Conservation (phyloP, 2,797 vertebrate genomes). For the Danio albolineatus region DNA sequence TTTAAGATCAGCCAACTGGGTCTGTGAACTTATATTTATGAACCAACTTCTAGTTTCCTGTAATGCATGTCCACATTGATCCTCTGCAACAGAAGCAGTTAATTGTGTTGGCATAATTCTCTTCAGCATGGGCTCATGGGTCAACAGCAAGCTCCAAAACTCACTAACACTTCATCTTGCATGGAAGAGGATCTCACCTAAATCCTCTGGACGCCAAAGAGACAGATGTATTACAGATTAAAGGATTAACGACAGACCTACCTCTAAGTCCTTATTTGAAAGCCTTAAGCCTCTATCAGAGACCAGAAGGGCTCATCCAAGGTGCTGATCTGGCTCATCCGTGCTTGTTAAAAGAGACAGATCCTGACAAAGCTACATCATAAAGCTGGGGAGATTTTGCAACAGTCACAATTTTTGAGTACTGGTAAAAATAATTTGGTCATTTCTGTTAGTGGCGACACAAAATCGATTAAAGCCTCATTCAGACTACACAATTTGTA, state of each 20-base stretch:
- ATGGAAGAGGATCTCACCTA: slow-evolving; percentile 22
- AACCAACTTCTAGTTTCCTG: not conserved
- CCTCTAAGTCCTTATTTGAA: slow-evolving; percentile 66
- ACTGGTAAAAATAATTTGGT: not conserved
- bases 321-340: slow-evolving; percentile 66
- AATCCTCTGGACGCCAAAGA: slow-evolving; percentile 52
- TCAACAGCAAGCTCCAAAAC: not conserved
- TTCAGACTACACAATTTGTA: too few relatives aligned
- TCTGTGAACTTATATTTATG: not conserved
- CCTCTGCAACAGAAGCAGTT: not conserved
- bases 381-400: slow-evolving; percentile 31
- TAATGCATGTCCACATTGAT: not conserved
- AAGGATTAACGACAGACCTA: slow-evolving; percentile 61
- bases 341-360: slow-evolving; percentile 27
- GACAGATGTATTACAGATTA: slow-evolving; percentile 67
- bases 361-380: slow-evolving; percentile 32
- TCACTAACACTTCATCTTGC: slow-evolving; percentile 13
- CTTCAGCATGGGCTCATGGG: not conserved
- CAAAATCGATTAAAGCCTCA: not conserved
- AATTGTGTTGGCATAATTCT: not conserved
- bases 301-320: slow-evolving; percentile 64
- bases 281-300: slow-evolving; percentile 67
- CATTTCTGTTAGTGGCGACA: not conserved
- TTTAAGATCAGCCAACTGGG: not conserved
- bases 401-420: not conserved